These are phyloP conservation scores for Chirona hameri DNA, from an alignment of 2,888 invertebrate species.

Conservation along the genomic window DNA sequence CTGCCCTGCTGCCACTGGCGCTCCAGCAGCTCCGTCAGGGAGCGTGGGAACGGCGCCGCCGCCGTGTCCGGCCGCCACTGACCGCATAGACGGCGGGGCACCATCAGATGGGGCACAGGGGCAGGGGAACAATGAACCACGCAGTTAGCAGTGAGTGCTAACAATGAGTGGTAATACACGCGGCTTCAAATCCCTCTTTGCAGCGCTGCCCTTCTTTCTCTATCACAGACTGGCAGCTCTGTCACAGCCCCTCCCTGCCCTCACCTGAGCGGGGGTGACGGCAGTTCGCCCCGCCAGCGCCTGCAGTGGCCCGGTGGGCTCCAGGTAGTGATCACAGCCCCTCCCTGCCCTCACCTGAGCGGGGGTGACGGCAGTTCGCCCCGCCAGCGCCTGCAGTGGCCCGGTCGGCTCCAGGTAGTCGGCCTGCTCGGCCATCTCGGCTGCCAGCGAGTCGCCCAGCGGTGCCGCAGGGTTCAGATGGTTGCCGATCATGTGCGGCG, in stretches of 20 bases:
- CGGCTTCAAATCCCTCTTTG: too few species aligned
- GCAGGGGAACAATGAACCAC: neutral
- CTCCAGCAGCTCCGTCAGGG: conserved; percentile 88
- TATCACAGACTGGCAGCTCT: too few species aligned
- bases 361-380: neutral
- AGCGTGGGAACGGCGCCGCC: conserved; percentile 59
- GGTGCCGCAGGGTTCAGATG: conserved; percentile 85
- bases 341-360: neutral
- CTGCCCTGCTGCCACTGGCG: conserved; percentile 98
- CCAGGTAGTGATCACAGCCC: neutral
- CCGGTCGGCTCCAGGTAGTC: neutral
- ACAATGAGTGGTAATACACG: too few species aligned
- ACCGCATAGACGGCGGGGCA: too few species aligned
- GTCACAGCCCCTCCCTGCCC: too few species aligned
- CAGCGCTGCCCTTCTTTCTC: too few species aligned
- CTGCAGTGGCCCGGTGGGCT: neutral
- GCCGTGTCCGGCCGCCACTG: neutral
- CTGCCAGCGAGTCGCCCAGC: conserved; percentile 77
- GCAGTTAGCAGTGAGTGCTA: neutral
- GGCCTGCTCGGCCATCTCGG: conserved; percentile 59
- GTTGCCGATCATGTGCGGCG: conserved; percentile 72
- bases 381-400: neutral
- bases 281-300: neutral
- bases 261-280: neutral
- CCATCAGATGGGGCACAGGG: neutral